Conservation (phyloP, 2,797 vertebrate genomes). For the Pangasius macronema region DNA sequence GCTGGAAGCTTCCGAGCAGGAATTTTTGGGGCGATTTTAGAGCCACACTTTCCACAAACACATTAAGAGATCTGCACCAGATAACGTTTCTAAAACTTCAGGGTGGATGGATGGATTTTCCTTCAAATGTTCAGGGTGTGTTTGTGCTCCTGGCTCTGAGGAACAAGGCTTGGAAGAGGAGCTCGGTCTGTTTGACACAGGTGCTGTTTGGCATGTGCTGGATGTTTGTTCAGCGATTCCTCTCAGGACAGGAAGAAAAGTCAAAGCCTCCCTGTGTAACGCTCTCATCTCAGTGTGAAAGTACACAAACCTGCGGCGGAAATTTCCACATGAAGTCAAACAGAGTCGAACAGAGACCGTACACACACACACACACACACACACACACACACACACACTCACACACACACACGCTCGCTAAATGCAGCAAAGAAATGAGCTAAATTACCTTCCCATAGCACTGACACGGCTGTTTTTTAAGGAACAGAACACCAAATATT, state of each 20-base stretch:
- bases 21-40: neutral
- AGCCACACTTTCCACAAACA: too few relatives aligned
- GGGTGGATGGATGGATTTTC: neutral
- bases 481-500: neutral
- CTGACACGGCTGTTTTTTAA: neutral
- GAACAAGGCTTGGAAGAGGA: slow-evolving; percentile 11
- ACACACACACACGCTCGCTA: neutral
- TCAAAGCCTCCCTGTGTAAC: slow-evolving; percentile 29
- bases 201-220: slow-evolving; percentile 11
- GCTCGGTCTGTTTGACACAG: neutral
- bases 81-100: neutral
- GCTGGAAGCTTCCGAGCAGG: neutral
- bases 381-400: slow-evolving; percentile 11
- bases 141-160: slow-evolving; percentile 6
- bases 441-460: neutral
- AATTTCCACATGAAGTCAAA: slow-evolving; percentile 14
- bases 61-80: neutral
- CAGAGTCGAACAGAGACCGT: neutral
- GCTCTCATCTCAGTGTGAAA: slow-evolving; percentile 8
- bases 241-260: slow-evolving; percentile 17
- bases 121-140: neutral
- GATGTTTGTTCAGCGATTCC: slow-evolving; percentile 8
- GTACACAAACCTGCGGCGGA: slow-evolving; percentile 22
- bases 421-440: neutral
- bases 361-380: slow-evolving; percentile 9